Percentiles rank a stretch among this genome's conserved stretches.
Conservation (phyloP, 2,888 invertebrate species). For the Achlya flavicornis region DNA sequence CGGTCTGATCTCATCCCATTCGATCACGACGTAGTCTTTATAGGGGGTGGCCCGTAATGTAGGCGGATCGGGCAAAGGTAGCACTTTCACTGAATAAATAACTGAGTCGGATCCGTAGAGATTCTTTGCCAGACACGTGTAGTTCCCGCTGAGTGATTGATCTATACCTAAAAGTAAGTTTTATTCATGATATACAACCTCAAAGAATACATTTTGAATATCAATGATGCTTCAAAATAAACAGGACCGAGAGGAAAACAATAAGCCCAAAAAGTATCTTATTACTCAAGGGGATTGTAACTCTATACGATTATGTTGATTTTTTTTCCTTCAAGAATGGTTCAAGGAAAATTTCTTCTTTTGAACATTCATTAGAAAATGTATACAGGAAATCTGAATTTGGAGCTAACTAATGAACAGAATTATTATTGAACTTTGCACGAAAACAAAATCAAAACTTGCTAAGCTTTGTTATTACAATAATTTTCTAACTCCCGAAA, state of each 20-base stretch:
- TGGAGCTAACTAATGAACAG: no score
- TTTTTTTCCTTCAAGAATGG: neutral
- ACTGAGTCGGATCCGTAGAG: constrained; percentile 93
- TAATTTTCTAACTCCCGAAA: neutral
- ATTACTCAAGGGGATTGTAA: constrained; percentile 1
- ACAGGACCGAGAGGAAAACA: neutral
- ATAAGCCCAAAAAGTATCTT: neutral
- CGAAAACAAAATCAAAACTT: neutral
- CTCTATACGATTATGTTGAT: neutral
- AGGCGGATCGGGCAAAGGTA: constrained; percentile 89
- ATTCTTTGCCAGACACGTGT: constrained; percentile 91
- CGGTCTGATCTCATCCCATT: constrained; percentile 86
- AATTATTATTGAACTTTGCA: no score
- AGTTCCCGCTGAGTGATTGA: constrained; percentile 90
- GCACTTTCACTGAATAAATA: constrained; percentile 89
- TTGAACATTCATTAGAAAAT: neutral
- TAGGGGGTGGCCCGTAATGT: constrained; percentile 83
- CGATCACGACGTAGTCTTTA: constrained; percentile 81
- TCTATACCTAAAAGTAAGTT: constrained; percentile 83
- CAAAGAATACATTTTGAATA: constrained; percentile 6
- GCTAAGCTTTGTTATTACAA: neutral
- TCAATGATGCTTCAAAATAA: constrained; percentile 1
- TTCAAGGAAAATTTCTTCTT: neutral
- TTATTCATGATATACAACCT: constrained; percentile 4
- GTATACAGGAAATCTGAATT: no score